Base-by-base conservation (phyloP, 2,888 invertebrate genomes). In the Antheraea assamensis region DNA sequence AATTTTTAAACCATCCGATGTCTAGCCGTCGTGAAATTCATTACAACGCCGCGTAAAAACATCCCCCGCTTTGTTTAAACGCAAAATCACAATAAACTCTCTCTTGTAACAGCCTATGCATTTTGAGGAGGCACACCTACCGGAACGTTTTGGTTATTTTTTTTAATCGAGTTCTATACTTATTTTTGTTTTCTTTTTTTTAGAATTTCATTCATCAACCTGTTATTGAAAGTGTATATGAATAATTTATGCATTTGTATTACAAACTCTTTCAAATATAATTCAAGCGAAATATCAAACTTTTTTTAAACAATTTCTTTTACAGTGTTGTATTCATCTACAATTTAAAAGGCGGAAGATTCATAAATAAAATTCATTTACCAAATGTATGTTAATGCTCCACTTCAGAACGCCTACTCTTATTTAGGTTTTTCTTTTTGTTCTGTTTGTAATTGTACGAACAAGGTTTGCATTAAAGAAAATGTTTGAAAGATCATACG, bases 11-110 rank as follows among this genome's bases (percentile, higher is more conserved):
- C 79, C 78, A 75, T 77, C 79, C 86, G 81, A 89, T 90, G 93
- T 91, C 92, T 91, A 83, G 83, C 81, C 80, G 79, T 83, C 77
- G 85, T 85, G 85, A 84, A 88, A 88, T 94, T 94, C 93, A 93
- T 93, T 93, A 93, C 89, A 76, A 79, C 77, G 79, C 79, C 83
- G 83, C 86, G 86, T 90, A 92, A 92, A 92, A 92, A 92, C 80
- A 85, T 82, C 80, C 86, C 91, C 88, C 89, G 89, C 89, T 91
- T 93, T 92, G 91, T 93, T 93, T 93, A 92, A 94, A 90, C 90
- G 87, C 87, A 90, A 92, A 93, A 93, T 92, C 91, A 92, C 93
- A 91, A 92, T 94, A 93, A 93, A 93, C 88, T 90, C 88, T 81
- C 82, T 88, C 87, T 78, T 89, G 88, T 92, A 92, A 93, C 90